Base-by-base conservation (phyloP, 2,888 invertebrate genomes). In the Amiota communis region DNA sequence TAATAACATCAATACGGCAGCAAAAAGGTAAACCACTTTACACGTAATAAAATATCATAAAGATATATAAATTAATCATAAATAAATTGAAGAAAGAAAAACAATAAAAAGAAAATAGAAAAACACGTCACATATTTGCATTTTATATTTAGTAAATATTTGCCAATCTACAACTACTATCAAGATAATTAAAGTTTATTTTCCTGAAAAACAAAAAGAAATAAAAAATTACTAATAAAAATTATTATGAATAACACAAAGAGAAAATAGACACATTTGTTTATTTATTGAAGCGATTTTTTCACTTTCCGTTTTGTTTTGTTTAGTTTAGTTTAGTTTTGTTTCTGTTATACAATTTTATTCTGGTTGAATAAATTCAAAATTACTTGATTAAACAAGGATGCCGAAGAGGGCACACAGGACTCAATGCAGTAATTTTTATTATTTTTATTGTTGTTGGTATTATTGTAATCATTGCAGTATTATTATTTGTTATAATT, bases 181-280 rank as follows among this genome's bases (percentile, higher is more conserved):
- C 2, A 53, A 53, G 53, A n/a, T 53, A 53, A 53, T 53, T 53
- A 53, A 53, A 53, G 53, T 53, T 53, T 53, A 53, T 53, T 53
- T 53, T n/a, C 23, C 36, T 36, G 8, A 36, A 36, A 36, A 23
- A 23, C 3, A 23, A 36, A 36, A 36, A 6, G 36, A 4, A 36
- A 36, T 36, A 36, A 2, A 36, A 36, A 36, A 36, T 36, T 6
- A 36, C 36, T 36, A 36, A 36, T 36, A 36, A 36, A 36, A 36
- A 36, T 36, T 36, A 6, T 36, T 36, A 36, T 6, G 8, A 36
- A 36, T 36, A 0, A 36, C 36, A 36, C 36, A 36, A 36, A 6
- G n/a, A n/a, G n/a, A n/a, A 36, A 36, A 36, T 36, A 36, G 2
- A 0, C 36, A 36, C 8, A 36, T 36, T 36, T 36, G 2, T 36